Conservation (phyloP, 92 coral and sea anemone species). For the Porites cylindrica region DNA sequence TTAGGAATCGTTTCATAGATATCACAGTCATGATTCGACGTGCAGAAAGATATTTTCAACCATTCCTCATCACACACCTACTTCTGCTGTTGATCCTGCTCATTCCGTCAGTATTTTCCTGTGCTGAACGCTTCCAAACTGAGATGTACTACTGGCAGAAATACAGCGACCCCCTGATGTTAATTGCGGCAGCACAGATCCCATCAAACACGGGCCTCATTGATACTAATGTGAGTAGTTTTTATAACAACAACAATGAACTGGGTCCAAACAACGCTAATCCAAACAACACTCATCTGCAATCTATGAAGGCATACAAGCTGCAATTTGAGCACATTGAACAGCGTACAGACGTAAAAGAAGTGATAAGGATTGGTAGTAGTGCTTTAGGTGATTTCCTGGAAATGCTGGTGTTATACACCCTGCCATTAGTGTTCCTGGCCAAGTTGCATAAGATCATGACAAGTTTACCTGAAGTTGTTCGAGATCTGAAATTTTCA, state of each 20-base stretch:
- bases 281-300: neutral
- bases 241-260: neutral
- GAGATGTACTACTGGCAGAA: constrained; percentile 53
- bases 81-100: constrained; percentile 48
- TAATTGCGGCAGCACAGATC: neutral
- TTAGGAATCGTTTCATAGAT: constrained; percentile 70
- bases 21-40: constrained; percentile 34
- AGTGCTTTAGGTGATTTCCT: constrained; percentile 46
- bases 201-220: neutral
- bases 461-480: constrained; percentile 54
- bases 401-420: constrained; percentile 73
- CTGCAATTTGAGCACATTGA: neutral
- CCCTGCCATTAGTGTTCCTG: constrained; percentile 70
- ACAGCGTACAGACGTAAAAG: constrained; percentile 16
- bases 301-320: neutral
- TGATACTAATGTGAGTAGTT: neutral
- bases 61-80: constrained; percentile 53
- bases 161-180: neutral
- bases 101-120: constrained; percentile 63
- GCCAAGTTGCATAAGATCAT: constrained; percentile 71
- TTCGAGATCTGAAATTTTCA: constrained; percentile 58
- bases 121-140: constrained; percentile 52
- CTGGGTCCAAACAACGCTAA: neutral
- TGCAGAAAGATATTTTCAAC: constrained; percentile 67
- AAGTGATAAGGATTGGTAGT: constrained; percentile 44